Base-by-base conservation (phyloP, 1,140 invertebrate genomes). In the Drosophila grimshawi region DNA sequence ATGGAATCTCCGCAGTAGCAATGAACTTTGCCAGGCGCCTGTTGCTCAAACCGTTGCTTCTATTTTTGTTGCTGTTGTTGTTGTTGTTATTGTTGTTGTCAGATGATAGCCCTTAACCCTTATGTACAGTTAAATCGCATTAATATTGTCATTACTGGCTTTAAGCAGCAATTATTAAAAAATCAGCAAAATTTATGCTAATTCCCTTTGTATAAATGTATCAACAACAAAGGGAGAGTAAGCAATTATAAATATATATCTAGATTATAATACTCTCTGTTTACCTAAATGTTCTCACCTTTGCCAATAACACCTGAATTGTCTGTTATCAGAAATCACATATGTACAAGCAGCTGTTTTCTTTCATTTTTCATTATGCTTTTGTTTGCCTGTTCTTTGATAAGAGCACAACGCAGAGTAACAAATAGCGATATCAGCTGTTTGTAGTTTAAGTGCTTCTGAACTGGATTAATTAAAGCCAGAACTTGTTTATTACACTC, bases 1-100 rank as follows among this genome's bases (percentile, higher is more conserved):
- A 55, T 35, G 30, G 51, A 57, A 43, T 37, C 55, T 57, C 27
- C 4, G 6, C 29, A 60, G 60, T 66, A 68, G 80, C 83, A 86
- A 88, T 86, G 83, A 86, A 88, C 83, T 86, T 69, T 83, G 66
- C 30, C 37, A 11, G 41, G 7, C 53, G 77, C 37, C 64, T 61
- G 52, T 69, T 81, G 55, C 63, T 72, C 35, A 60, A 46, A 66
- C 53, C n/a, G 64, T 46, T 60, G 39, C 10, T n/a, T 39, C 29
- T 51, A 8, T n/a, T 10, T 43, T 49, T 63, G 3, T 45, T 8
- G 19, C 10, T 30, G 1, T 39, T 35, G 43, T 48, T 29, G 27
- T 57, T 43, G 33, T 37, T 62, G 11, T n/a, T 30, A 3, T 32
- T 32, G 5, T 48, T 51, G 39, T 48, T 49, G 51, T 19, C n/a